These are phyloP conservation scores for Drosophila micromelanica DNA, from an alignment of 1,140 invertebrate genomes.

Conservation along the genomic window DNA sequence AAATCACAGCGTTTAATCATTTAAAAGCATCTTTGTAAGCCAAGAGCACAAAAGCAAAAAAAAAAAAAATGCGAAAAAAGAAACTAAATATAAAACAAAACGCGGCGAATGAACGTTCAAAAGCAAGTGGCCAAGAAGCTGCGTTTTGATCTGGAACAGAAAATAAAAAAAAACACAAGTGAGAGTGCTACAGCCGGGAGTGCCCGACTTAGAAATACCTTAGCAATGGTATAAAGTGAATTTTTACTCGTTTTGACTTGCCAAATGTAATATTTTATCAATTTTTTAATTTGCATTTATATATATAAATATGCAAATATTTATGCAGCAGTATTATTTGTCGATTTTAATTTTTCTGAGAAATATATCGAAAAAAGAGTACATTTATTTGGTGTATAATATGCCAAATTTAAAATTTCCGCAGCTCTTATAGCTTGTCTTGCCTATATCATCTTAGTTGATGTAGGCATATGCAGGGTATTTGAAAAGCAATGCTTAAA, in stretches of 20 bases:
- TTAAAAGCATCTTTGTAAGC: constrained; percentile 75
- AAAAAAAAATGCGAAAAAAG: constrained; percentile 29
- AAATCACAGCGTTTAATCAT: constrained; percentile 76
- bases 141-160: constrained; percentile 41
- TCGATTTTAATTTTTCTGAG: no score
- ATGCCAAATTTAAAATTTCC: no score
- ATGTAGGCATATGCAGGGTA: not conserved
- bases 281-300: no score
- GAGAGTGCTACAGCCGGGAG: not conserved
- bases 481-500: constrained; percentile 21
- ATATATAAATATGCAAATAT: no score
- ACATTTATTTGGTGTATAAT: no score
- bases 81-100: constrained; percentile 49
- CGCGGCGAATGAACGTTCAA: constrained; percentile 43
- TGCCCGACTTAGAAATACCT: not conserved
- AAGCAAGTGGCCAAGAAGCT: constrained; percentile 25
- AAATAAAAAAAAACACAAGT: constrained; percentile 7
- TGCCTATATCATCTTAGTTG: no score
- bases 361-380: no score
- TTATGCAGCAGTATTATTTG: no score
- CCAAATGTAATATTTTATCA: no score
- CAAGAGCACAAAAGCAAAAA: constrained; percentile 28
- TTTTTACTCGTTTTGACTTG: no score
- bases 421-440: no score
- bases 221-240: no score